Conservation (phyloP, 2,888 invertebrate species). For the Ophion ellenae region DNA sequence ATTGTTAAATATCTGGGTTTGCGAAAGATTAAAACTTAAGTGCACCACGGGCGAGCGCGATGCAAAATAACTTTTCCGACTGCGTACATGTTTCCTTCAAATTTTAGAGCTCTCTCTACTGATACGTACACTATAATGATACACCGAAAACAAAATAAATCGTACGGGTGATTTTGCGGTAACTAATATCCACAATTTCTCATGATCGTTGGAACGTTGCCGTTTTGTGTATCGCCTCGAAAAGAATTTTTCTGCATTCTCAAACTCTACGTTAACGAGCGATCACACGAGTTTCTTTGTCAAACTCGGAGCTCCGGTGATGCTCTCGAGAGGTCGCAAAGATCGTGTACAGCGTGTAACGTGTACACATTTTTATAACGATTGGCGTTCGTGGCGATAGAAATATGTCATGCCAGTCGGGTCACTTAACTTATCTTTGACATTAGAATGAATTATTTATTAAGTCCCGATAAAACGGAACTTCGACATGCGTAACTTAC, state of each 20-base stretch:
- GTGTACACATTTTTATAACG: slow-evolving; percentile 14
- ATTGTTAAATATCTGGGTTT: no score
- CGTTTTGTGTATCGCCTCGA: no score
- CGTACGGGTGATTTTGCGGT: no score
- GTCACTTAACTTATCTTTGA: slow-evolving; percentile 38
- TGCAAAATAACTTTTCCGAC: no score
- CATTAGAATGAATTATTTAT: slow-evolving; percentile 53
- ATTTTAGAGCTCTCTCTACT: no score
- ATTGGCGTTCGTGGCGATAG: slow-evolving; percentile 10
- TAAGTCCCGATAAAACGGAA: slow-evolving; percentile 43
- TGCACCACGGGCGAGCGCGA: no score
- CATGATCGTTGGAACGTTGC: no score
- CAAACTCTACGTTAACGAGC: not conserved
- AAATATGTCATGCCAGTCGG: slow-evolving; percentile 41
- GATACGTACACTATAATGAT: no score
- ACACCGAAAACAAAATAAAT: no score
- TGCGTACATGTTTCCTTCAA: no score
- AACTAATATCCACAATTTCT: no score
- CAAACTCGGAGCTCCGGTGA: not conserved
- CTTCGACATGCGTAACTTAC: slow-evolving; percentile 29
- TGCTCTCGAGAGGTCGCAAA: slow-evolving; percentile 21
- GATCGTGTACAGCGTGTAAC: not conserved
- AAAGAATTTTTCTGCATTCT: slow-evolving; percentile 1
- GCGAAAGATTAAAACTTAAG: no score
- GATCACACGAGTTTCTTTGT: slow-evolving; percentile 3